phyloP scores from a whole-genome alignment of 2,113 vertebrate genomes.

The Brachypodius melanocephalos region DNA sequence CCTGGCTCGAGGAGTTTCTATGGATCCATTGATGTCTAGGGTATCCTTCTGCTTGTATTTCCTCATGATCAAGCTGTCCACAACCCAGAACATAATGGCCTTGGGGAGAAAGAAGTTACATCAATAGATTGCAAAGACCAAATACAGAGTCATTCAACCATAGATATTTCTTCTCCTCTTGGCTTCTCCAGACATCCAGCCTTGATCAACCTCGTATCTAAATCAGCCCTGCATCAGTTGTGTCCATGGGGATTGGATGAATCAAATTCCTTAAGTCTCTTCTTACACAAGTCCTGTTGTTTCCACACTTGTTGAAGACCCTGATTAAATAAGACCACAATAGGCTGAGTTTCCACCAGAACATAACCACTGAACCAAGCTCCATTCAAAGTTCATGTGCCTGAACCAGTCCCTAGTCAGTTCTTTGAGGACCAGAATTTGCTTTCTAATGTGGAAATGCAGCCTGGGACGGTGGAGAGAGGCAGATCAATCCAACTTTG shows the following conservation, averaged over 20 bases:
- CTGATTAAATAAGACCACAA: rapidly evolving
- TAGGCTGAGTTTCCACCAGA: not conserved
- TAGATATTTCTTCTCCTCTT: not conserved
- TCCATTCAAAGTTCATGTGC: not conserved
- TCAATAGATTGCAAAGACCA: not conserved
- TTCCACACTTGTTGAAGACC: not conserved
- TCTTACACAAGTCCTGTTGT: not conserved
- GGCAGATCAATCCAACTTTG: not conserved
- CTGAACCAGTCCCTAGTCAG: not conserved
- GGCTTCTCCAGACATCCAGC: not conserved
- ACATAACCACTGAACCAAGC: not conserved
- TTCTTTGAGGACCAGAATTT: not conserved
- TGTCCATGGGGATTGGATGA: rapidly evolving
- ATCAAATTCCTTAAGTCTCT: not conserved
- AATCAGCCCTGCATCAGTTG: not conserved
- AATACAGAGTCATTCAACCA: not conserved
- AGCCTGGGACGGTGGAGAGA: not conserved
- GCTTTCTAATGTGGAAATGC: not conserved
- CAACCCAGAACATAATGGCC: slow-evolving; percentile 83
- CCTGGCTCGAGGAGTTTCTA: slow-evolving; percentile 19
- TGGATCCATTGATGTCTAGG: slow-evolving; percentile 31
- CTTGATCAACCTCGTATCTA: not conserved
- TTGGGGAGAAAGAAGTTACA: slow-evolving; percentile 2
- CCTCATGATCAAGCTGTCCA: slow-evolving; percentile 82
- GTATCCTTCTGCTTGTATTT: slow-evolving; percentile 74